Percentiles rank a stretch among this genome's conserved stretches.
phyloP scores from a whole-genome alignment of 2,888 invertebrate genomes.

The Arge pagana region DNA sequence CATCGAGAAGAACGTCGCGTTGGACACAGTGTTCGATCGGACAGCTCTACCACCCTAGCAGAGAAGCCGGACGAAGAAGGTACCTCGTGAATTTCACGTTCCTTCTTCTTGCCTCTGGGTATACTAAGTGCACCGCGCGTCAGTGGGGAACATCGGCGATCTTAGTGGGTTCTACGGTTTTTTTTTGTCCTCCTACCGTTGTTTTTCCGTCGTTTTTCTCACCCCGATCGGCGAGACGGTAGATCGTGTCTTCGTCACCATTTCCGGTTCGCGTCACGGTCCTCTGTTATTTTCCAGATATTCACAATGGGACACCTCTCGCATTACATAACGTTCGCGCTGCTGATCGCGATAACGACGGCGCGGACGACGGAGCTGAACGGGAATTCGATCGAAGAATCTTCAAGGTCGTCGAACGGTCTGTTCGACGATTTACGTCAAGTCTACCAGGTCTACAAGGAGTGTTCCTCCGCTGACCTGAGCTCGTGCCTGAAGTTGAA shows the following conservation, averaged over 20 bases:
- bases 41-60: too few relatives aligned
- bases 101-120: too few relatives aligned
- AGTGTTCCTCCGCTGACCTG: constrained; percentile 71
- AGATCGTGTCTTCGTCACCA: constrained; percentile 8
- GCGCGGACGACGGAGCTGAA: constrained; percentile 50
- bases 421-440: constrained; percentile 70
- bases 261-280: constrained; percentile 28
- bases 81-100: too few relatives aligned
- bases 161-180: too few relatives aligned
- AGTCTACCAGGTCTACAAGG: constrained; percentile 80
- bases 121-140: too few relatives aligned
- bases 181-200: too few relatives aligned
- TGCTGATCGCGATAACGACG: constrained; percentile 42
- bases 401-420: constrained; percentile 44
- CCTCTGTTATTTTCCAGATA: constrained; percentile 25
- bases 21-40: too few relatives aligned
- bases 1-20: too few relatives aligned
- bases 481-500: constrained; percentile 78
- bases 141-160: too few relatives aligned
- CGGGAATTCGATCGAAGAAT: constrained; percentile 50
- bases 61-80: too few relatives aligned
- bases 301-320: constrained; percentile 47
- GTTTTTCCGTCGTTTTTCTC: too few relatives aligned
- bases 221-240: too few relatives aligned
- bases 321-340: constrained; percentile 40